Evolutionary conservation across 2,797 vertebrate genomes (phyloP).

Genomic region (Poliocrania exsul): DNA sequence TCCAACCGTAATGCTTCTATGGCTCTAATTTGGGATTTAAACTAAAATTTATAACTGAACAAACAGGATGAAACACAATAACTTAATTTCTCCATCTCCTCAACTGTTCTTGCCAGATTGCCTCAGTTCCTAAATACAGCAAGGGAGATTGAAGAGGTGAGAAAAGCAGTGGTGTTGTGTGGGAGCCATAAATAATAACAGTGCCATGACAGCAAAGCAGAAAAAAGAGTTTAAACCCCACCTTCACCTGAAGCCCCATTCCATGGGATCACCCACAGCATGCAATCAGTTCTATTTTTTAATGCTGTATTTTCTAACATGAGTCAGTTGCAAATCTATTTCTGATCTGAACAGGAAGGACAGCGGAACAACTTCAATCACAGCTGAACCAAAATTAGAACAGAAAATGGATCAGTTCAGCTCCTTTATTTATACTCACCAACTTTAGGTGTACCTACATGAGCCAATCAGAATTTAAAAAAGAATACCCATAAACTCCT

Average conservation of each 20-base stretch:
- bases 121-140: background rate
- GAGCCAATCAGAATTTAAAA: background rate
- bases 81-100: background rate
- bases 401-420: conserved; percentile 46
- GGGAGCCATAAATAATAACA: conserved; percentile 25
- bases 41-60: background rate
- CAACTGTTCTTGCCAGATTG: conserved; percentile 1
- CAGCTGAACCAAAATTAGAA: conserved; percentile 60
- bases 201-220: background rate
- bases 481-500: background rate
- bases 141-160: background rate
- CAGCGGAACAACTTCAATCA: conserved; percentile 44
- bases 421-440: conserved; percentile 26
- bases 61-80: background rate
- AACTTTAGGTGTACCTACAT: background rate
- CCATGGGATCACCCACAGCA: conserved; percentile 31
- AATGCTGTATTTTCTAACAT: conserved; percentile 50
- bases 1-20: background rate
- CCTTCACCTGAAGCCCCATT: conserved; percentile 30
- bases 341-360: conserved; percentile 59
- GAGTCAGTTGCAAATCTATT: conserved; percentile 63
- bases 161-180: background rate
- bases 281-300: conserved; percentile 42
- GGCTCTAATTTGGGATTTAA: background rate
- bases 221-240: background rate